phyloP scores from a whole-genome alignment of 2,797 vertebrate species.

The Cynodonichthys magdalenae region DNA sequence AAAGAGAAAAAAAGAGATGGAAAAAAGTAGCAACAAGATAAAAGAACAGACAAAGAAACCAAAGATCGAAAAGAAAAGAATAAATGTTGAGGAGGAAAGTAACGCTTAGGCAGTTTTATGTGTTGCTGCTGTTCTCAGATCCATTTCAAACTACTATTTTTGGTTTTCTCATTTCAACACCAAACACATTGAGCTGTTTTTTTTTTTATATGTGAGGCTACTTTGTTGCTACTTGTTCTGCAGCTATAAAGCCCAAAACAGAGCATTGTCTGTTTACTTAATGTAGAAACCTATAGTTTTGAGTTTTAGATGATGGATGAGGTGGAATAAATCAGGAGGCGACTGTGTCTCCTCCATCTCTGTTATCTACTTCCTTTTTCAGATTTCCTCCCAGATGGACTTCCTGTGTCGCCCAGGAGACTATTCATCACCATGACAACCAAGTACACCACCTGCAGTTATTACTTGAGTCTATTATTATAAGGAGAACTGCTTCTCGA shows the following conservation, averaged over 20 bases:
- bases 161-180: constrained; percentile 39
- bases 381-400: constrained; percentile 73
- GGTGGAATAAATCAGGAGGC: constrained; percentile 61
- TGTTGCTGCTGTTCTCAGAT: constrained; percentile 19
- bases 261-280: constrained; percentile 37
- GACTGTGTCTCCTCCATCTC: constrained; percentile 54
- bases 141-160: constrained; percentile 45
- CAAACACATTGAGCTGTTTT: constrained; percentile 28
- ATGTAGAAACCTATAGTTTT: constrained; percentile 37
- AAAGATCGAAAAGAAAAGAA: background rate
- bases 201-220: constrained; percentile 19
- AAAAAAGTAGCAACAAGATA: background rate
- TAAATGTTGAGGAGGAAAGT: constrained; percentile 15
- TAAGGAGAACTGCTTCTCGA: constrained; percentile 38
- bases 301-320: constrained; percentile 62
- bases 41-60: background rate
- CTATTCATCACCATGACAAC: constrained; percentile 79
- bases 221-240: constrained; percentile 31
- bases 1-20: constrained; percentile 3
- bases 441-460: constrained; percentile 66
- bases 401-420: constrained; percentile 77
- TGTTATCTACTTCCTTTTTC: constrained; percentile 72
- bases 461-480: constrained; percentile 67
- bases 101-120: constrained; percentile 34
- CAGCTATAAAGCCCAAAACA: constrained; percentile 41